Conservation (phyloP, 2,888 invertebrate species). For the Corbicula japonica region DNA sequence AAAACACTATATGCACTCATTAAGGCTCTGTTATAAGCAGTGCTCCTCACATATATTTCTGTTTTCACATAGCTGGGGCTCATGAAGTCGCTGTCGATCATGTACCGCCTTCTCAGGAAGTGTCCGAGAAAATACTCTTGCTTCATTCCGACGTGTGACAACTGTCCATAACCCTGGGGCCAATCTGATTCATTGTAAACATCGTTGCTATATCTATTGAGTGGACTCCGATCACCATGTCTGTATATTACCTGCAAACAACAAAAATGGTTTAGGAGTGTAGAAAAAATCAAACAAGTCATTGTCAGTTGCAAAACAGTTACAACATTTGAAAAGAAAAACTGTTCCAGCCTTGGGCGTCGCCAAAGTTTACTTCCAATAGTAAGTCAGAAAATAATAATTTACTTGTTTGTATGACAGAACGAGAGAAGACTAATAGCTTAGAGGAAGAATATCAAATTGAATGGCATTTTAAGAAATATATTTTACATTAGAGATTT, state of each 20-base stretch:
- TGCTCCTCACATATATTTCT: slow-evolving; percentile 82
- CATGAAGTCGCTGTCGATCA: slow-evolving; percentile 57
- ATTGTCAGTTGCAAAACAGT: too few species aligned
- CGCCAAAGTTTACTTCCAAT: too few species aligned
- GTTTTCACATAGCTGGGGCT: slow-evolving; percentile 60
- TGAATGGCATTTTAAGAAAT: too few species aligned
- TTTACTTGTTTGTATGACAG: too few species aligned
- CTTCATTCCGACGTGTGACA: slow-evolving; percentile 90
- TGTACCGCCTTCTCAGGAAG: slow-evolving; percentile 60
- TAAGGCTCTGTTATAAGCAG: slow-evolving; percentile 85
- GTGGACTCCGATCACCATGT: slow-evolving; percentile 96
- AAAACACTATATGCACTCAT: slow-evolving; percentile 95
- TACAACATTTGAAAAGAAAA: too few species aligned
- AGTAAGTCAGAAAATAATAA: too few species aligned
- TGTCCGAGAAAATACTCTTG: slow-evolving; percentile 76
- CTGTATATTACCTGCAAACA: slow-evolving; percentile 89
- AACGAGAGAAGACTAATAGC: too few species aligned
- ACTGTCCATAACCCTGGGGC: slow-evolving; percentile 95
- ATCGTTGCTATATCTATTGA: slow-evolving; percentile 93
- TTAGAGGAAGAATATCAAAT: too few species aligned
- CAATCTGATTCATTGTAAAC: slow-evolving; percentile 92
- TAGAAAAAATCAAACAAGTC: too few species aligned
- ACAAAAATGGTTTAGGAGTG: too few species aligned
- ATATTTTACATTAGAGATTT: too few species aligned
- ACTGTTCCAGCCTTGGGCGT: too few species aligned